Base-by-base conservation (phyloP, 2,113 vertebrate species). In the Lathamus discolor region DNA sequence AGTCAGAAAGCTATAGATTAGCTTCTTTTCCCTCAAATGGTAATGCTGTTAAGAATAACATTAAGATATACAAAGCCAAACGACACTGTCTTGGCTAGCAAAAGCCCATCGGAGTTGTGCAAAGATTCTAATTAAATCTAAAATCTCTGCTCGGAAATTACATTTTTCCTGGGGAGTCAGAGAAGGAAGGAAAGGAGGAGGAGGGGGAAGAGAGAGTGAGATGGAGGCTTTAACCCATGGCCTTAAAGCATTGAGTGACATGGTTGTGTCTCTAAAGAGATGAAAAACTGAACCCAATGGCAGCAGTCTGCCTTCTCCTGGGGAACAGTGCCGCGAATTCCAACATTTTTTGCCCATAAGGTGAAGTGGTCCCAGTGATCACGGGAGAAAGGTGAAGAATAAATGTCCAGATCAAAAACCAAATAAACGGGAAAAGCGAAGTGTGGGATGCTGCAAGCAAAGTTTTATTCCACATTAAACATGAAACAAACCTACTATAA, bases 381-480 rank as follows among this genome's bases (percentile, higher is more conserved):
- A 25, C 2, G 14, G 43, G 18, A 55, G 49, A 70, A 69, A 83
- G 8, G 31, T 9, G 62, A 66, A 62, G 28, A 86, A 73, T 8
- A 61, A 43, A 18, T 5, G 7, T 55, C 62, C 80, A 87, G 37
- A 78, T 20, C 33, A 92, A 82, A 76, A 95, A 67, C 27, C 7
- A 89, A 68, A 41, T 41, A n/a, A 74, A 66, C 18, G 51, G 55
- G 52, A 76, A 84, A 91, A 49, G 31, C 39, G n/a, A 62, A 27
- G 61, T 14, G 46, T 31, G 20, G 17, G 57, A 61, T 79, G 23
- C 39, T 33, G 62, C 61, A 61, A 20, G 27, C 75, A 51, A 82
- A 91, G n/a, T 93, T 93, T 93, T 25, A 15, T 75, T 95, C 54
- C 22, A 13, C 37, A n/a, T 89, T 66, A 81, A 92, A 89, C 81